Evolutionary conservation across 2,797 vertebrate species (phyloP), one percentile per base, ranked within the genome.

Genomic region (Sebastes aleutianus): DNA sequence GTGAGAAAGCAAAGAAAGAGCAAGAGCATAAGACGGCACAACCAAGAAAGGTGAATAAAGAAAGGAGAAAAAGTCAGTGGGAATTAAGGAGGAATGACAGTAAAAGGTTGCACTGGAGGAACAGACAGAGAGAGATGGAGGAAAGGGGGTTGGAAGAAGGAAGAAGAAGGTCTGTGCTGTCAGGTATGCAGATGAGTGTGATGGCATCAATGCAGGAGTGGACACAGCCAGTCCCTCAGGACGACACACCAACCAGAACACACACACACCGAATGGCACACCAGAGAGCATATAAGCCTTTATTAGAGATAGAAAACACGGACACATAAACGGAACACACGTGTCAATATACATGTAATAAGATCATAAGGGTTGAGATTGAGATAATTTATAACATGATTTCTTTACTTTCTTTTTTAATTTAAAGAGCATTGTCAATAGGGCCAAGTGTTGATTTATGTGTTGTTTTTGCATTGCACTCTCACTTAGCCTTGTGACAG

Each of bases 101-200:
- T 13, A 27, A 76, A 80, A 76, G 53, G 70, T 59, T 76, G 58
- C 7, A 66, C 18, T 43, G 50, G 63, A 70, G 50, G 64, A 70
- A 56, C 22, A 53, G 62, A 73, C 18, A 58, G 59, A 62, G 63
- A 83, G 74, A 76, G 81, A 65, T n/a, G 31, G 32, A 74, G 65
- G 66, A 66, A 75, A 69, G 67, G 73, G 57, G 58, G 76, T 10
- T 47, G 74, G 56, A 81, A 56, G 73, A 77, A 56, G 64, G 58
- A 67, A 73, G 34, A 71, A 73, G 72, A 81, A 83, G 87, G 82
- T 87, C 86, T 82, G 71, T 62, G 88, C 88, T 92, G 90, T 93
- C 92, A 92, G 78, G 71, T 92, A 94, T 91, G 86, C 81, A 94
- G 84, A 93, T 93, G 87, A 39, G n/a, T 31, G 73, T 79, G 88